Conservation (phyloP, 2,113 vertebrate species). For the Parus major region DNA sequence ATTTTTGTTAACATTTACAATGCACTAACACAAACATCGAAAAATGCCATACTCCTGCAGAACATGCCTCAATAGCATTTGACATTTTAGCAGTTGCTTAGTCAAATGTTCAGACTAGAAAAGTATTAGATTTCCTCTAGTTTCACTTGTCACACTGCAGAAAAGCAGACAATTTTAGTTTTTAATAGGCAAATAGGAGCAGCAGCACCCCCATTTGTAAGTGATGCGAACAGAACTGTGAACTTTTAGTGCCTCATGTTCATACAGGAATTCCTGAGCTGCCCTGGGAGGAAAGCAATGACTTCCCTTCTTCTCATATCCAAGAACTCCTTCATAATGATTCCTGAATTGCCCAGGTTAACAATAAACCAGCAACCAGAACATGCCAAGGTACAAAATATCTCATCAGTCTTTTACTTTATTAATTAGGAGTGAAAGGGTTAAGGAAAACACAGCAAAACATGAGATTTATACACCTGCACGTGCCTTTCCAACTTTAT, state of each 20-base stretch:
- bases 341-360: rapidly evolving
- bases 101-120: neutral
- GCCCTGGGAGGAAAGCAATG: neutral
- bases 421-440: neutral
- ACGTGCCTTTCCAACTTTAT: neutral
- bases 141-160: neutral
- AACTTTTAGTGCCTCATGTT: rapidly evolving
- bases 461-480: neutral
- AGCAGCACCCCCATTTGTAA: neutral
- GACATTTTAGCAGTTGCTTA: neutral
- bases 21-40: neutral
- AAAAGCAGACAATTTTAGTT: neutral
- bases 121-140: neutral
- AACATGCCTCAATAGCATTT: neutral
- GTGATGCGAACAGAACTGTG: neutral
- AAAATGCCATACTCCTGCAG: neutral
- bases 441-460: neutral
- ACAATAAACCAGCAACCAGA: neutral
- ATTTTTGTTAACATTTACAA: neutral
- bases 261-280: neutral
- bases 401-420: neutral
- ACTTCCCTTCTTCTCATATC: neutral
- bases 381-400: rapidly evolving
- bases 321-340: neutral
- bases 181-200: neutral